Conservation (phyloP, 2,888 invertebrate genomes). For the Calliphora vomitoria region DNA sequence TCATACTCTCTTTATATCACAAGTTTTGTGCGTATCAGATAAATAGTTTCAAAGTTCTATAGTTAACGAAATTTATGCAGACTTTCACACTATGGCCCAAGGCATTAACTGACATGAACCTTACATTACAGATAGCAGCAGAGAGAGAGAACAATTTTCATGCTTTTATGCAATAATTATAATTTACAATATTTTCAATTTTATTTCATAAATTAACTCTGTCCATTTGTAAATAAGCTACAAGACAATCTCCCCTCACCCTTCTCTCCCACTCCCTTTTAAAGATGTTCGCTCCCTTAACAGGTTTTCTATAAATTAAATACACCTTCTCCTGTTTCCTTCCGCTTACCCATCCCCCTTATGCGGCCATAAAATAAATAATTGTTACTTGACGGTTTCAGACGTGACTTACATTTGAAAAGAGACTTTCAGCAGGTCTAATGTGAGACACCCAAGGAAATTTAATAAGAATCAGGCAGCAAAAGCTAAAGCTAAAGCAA, state of each 20-base stretch:
- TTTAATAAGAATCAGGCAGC: conserved; percentile 1
- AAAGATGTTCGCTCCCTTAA: neutral
- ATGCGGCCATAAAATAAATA: neutral
- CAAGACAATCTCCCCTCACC: neutral
- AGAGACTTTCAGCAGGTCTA: neutral
- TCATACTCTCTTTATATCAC: too few species aligned
- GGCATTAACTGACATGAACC: too few species aligned
- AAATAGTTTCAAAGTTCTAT: too few species aligned
- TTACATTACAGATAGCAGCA: too few species aligned
- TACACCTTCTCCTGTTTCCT: neutral
- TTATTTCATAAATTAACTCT: too few species aligned
- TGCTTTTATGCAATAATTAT: too few species aligned
- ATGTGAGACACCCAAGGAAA: neutral
- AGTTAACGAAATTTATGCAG: too few species aligned
- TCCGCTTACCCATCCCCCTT: neutral
- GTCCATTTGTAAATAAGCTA: neutral
- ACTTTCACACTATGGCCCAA: too few species aligned
- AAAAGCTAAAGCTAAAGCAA: too few species aligned
- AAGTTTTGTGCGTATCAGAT: too few species aligned
- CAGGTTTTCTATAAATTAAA: conserved; percentile 12
- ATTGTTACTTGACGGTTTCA: conserved; percentile 16
- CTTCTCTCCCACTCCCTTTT: neutral
- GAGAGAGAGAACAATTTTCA: too few species aligned
- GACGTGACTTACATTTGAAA: conserved; percentile 2
- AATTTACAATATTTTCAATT: too few species aligned